Evolutionary conservation across 2,797 vertebrate species (phyloP).

Genomic region (Zenarchopterus dispar): DNA sequence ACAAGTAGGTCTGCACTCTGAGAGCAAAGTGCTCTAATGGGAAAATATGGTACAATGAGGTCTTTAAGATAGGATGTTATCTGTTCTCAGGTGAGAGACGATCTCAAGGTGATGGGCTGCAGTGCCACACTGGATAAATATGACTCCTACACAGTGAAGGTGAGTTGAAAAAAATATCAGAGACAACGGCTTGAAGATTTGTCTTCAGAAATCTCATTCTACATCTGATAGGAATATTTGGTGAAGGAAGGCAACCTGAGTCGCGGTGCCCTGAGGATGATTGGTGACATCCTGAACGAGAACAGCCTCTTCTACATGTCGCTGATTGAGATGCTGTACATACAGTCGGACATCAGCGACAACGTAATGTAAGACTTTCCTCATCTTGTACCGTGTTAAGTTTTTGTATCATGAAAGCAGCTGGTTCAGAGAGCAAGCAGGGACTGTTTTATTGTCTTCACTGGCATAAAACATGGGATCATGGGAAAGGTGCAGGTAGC

Average conservation of each 20-base stretch:
- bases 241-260: slow-evolving; percentile 85
- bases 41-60: too few relatives aligned
- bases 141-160: slow-evolving; percentile 84
- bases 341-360: slow-evolving; percentile 84
- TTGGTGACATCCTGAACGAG: slow-evolving; percentile 86
- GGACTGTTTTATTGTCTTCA: too few relatives aligned
- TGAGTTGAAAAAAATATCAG: slow-evolving; percentile 31
- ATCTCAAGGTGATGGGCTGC: slow-evolving; percentile 75
- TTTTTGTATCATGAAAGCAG: too few relatives aligned
- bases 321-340: slow-evolving; percentile 82
- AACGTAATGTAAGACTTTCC: slow-evolving; percentile 68
- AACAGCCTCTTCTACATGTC: slow-evolving; percentile 86
- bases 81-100: slow-evolving; percentile 74
- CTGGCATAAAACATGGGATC: too few relatives aligned
- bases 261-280: slow-evolving; percentile 81
- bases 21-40: too few relatives aligned
- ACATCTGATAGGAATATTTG: slow-evolving; percentile 81
- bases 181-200: background rate
- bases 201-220: background rate
- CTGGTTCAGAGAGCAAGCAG: too few relatives aligned
- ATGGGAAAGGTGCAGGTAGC: too few relatives aligned
- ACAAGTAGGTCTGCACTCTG: too few relatives aligned
- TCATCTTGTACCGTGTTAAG: background rate
- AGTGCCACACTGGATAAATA: slow-evolving; percentile 75
- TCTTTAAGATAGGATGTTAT: too few relatives aligned